Conservation (phyloP, 2,888 invertebrate species). For the Plebejus melissa region DNA sequence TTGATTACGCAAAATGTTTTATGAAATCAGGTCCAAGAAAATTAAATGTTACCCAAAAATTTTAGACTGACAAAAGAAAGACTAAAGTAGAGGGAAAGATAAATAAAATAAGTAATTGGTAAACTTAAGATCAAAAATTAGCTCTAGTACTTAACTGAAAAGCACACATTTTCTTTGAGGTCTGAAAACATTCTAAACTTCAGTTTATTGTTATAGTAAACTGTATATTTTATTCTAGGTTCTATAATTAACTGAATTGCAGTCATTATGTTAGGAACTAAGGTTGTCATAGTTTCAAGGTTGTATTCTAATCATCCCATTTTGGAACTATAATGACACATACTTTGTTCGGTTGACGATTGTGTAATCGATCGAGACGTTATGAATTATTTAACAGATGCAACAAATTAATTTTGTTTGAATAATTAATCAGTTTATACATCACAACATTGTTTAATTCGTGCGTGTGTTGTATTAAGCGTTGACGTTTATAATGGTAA, state of each 20-base stretch:
- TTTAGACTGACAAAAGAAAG: too few relatives aligned
- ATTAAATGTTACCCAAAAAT: too few relatives aligned
- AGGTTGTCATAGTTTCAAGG: slow-evolving; percentile 1
- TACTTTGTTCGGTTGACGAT: slow-evolving; percentile 20
- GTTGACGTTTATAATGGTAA: neutral
- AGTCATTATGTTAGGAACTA: too few relatives aligned
- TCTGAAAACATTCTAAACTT: neutral
- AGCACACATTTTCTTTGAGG: neutral
- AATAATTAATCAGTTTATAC: slow-evolving; percentile 15
- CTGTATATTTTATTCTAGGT: neutral
- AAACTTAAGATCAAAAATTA: too few relatives aligned
- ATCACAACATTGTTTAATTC: slow-evolving; percentile 4
- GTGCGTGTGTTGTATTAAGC: neutral
- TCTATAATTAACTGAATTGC: neutral
- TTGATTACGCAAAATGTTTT: too few relatives aligned
- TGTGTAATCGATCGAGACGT: slow-evolving; percentile 11
- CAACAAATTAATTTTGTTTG: slow-evolving; percentile 27
- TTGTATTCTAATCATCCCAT: slow-evolving; percentile 6
- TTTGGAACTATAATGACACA: slow-evolving; percentile 12
- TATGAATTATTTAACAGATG: slow-evolving; percentile 37
- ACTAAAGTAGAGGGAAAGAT: too few relatives aligned
- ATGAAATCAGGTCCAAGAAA: too few relatives aligned
- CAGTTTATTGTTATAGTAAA: neutral
- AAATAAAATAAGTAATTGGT: too few relatives aligned
- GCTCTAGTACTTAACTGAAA: neutral